These are phyloP conservation scores for Geopemphigus sp. DNA, from an alignment of 1,140 invertebrate genomes.

Conservation along the genomic window DNA sequence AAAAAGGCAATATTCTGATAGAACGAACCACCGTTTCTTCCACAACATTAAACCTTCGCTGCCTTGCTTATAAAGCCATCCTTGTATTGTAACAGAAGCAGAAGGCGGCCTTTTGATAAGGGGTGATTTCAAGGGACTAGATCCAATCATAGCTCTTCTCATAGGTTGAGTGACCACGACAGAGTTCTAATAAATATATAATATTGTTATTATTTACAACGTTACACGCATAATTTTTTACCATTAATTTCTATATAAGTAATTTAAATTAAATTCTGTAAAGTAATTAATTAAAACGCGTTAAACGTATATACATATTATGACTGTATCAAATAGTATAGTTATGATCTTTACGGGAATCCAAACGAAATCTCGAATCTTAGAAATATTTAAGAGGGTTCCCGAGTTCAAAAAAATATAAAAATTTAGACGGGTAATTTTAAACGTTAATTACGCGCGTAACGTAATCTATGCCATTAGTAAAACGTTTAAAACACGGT, in stretches of 20 bases:
- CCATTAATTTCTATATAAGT: not conserved
- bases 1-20: slow-evolving; percentile 90
- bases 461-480: too few relatives aligned
- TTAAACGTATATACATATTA: too few relatives aligned
- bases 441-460: too few relatives aligned
- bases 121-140: slow-evolving; percentile 56
- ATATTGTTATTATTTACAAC: not conserved
- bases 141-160: slow-evolving; percentile 39
- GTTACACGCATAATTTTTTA: not conserved
- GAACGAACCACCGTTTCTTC: slow-evolving; percentile 93
- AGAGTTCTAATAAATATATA: slow-evolving; percentile 14
- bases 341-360: too few relatives aligned
- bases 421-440: too few relatives aligned
- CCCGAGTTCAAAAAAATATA: too few relatives aligned
- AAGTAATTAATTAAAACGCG: too few relatives aligned
- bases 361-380: too few relatives aligned
- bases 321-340: too few relatives aligned
- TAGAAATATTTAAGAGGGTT: too few relatives aligned
- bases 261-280: not conserved
- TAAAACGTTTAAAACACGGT: too few relatives aligned
- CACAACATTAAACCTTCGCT: slow-evolving; percentile 87
- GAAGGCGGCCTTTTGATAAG: slow-evolving; percentile 73
- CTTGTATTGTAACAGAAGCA: slow-evolving; percentile 79
- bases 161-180: slow-evolving; percentile 40
- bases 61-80: slow-evolving; percentile 90